Conservation (phyloP, 92 coral and sea anemone species). For the Siderastrea radians region DNA sequence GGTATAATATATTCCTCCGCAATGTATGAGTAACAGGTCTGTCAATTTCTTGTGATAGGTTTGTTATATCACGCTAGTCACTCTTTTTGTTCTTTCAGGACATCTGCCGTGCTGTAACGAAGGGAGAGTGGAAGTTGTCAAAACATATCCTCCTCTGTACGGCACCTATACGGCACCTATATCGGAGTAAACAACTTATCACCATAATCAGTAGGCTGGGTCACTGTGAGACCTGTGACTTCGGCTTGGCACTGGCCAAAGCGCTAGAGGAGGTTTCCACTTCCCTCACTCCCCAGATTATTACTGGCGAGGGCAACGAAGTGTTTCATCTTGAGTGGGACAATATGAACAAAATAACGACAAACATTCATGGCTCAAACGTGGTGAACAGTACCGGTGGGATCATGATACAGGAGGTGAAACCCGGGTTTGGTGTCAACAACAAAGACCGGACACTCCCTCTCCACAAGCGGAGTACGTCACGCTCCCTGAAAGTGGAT, state of each 20-base stretch:
- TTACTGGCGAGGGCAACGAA: constrained; percentile 40
- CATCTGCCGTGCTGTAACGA: constrained; percentile 52
- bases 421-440: constrained; percentile 40
- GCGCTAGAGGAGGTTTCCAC: constrained; percentile 57
- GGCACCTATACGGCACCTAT: constrained; percentile 45
- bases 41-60: neutral
- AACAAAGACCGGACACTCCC: constrained; percentile 42
- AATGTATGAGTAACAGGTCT: constrained; percentile 32
- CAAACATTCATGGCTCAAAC: constrained; percentile 62
- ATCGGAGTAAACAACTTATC: constrained; percentile 56
- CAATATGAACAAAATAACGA: constrained; percentile 55
- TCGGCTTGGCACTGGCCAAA: constrained; percentile 52
- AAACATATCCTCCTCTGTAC: constrained; percentile 56
- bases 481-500: too few relatives aligned
- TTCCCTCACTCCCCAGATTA: constrained; percentile 46
- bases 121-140: constrained; percentile 55
- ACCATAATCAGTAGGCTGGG: constrained; percentile 49
- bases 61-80: neutral
- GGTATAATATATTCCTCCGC: constrained; percentile 18
- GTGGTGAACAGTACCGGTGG: constrained; percentile 58
- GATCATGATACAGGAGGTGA: constrained; percentile 53
- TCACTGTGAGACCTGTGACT: constrained; percentile 64
- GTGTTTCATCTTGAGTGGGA: constrained; percentile 58
- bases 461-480: neutral
- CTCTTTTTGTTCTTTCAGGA: neutral